These are phyloP conservation scores for Myodes glareolus DNA, from an alignment of 2,113 vertebrate species.

Conservation along the genomic window DNA sequence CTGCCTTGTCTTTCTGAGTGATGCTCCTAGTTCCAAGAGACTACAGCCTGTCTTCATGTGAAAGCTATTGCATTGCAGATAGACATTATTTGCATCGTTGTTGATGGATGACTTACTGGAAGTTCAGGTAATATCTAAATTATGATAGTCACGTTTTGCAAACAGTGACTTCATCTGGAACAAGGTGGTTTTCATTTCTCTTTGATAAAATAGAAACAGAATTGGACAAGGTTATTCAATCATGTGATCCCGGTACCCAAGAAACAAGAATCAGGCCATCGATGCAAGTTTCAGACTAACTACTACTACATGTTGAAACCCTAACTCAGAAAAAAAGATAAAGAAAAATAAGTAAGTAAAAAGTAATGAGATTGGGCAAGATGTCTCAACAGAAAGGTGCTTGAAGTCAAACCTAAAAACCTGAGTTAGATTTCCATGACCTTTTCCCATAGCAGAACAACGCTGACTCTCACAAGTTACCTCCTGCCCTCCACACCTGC, in stretches of 20 bases:
- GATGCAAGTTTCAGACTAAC: background rate
- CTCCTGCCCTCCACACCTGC: background rate
- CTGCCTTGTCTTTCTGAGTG: slow-evolving; percentile 23
- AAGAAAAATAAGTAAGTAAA: background rate
- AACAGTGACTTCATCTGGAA: slow-evolving; percentile 23
- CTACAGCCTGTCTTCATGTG: slow-evolving; percentile 28
- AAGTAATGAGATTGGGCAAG: background rate
- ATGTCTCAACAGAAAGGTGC: background rate
- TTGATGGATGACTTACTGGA: background rate
- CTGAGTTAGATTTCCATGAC: background rate
- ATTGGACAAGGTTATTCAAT: background rate
- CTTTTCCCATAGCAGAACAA: no score
- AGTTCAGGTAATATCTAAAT: slow-evolving; percentile 35
- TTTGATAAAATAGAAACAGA: slow-evolving; percentile 2
- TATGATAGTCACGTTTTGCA: background rate
- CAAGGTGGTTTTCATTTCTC: slow-evolving; percentile 13
- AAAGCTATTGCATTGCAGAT: slow-evolving; percentile 2
- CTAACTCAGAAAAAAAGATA: background rate
- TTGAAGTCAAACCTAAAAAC: background rate
- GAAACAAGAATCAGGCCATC: background rate
- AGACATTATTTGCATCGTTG: slow-evolving; percentile 15
- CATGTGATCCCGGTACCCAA: background rate
- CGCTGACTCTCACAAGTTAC: background rate
- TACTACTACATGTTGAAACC: background rate
- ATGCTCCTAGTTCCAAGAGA: slow-evolving; percentile 43